These are phyloP conservation scores for Phalacrocorax brasilianus DNA, from an alignment of 2,113 vertebrate species.

Conservation along the genomic window DNA sequence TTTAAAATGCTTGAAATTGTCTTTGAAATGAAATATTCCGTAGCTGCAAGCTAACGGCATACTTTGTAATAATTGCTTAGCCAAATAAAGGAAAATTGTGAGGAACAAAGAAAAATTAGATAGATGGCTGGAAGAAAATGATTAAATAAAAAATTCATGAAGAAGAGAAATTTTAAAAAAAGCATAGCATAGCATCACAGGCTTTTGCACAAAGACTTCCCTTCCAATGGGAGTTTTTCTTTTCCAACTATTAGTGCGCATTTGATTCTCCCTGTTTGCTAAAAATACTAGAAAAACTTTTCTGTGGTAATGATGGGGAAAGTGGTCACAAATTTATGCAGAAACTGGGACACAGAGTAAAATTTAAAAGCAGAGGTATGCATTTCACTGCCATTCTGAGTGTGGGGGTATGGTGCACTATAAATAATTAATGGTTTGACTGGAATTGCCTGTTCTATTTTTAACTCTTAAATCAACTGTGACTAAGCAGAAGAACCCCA, in stretches of 20 bases:
- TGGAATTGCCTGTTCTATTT: not conserved
- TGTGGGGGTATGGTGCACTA: not conserved
- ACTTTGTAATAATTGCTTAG: conserved; percentile 3
- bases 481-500: not conserved
- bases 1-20: conserved; percentile 23
- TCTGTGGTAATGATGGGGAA: not conserved
- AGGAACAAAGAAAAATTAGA: conserved; percentile 15
- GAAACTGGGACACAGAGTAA: not conserved
- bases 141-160: conserved; percentile 34
- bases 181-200: not conserved
- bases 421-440: not conserved
- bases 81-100: conserved; percentile 10
- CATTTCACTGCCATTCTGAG: not conserved
- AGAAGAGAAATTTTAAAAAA: not conserved
- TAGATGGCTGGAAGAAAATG: conserved; percentile 5
- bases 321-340: not conserved
- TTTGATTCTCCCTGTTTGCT: not conserved
- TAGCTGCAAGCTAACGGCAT: not conserved
- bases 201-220: not conserved
- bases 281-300: not conserved
- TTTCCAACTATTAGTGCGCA: not conserved
- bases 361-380: not conserved
- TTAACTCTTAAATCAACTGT: not conserved
- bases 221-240: not conserved
- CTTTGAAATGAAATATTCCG: conserved; percentile 21